phyloP scores from a whole-genome alignment of 1,140 invertebrate genomes.

The Apolygus lucorum region DNA sequence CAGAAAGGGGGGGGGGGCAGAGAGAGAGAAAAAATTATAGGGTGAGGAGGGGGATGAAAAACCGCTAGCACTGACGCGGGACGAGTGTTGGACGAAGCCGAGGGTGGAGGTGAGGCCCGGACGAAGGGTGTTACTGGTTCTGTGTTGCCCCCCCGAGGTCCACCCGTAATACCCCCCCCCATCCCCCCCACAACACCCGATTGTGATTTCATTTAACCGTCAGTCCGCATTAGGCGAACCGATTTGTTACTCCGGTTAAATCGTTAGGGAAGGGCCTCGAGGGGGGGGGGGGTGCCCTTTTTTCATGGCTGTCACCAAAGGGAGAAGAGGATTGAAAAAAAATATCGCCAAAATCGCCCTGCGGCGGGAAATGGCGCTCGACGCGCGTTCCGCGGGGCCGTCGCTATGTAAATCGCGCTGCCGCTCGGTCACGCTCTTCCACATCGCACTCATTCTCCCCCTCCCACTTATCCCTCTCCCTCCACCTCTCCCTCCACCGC shows the following conservation, averaged over 20 bases:
- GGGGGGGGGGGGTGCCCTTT: background rate
- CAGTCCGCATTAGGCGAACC: slow-evolving; percentile 12
- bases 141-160: background rate
- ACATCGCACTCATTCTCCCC: too few species aligned
- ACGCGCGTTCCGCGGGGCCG: too few species aligned
- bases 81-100: background rate
- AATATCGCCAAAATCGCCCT: too few species aligned
- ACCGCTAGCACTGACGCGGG: background rate
- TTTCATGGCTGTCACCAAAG: background rate
- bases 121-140: background rate
- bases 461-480: too few species aligned
- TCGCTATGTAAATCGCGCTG: background rate
- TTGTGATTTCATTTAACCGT: slow-evolving; percentile 16
- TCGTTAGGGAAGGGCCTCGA: slow-evolving; percentile 3
- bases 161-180: background rate
- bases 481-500: too few species aligned
- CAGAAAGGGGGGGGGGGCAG: background rate
- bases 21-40: background rate
- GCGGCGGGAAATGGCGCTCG: background rate
- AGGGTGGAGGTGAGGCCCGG: background rate
- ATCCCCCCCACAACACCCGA: background rate
- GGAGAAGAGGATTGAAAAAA: background rate
- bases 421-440: too few species aligned
- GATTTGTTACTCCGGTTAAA: background rate
- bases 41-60: background rate